Base-by-base conservation (phyloP, 2,888 invertebrate genomes). In the Temnothorax ravouxi region DNA sequence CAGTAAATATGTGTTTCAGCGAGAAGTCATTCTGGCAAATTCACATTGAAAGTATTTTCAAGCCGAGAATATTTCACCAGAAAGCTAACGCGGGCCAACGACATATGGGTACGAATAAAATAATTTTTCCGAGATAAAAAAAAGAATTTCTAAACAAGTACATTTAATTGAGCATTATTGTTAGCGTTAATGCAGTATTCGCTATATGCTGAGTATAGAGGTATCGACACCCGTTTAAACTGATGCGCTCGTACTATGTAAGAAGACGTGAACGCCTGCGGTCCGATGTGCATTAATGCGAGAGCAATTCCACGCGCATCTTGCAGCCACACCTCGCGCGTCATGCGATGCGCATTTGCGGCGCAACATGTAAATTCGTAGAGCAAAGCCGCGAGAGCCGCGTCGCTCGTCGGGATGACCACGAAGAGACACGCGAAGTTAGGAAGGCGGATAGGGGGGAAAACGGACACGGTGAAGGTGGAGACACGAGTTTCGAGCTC, bases 351-450 rank as follows among this genome's bases (percentile, higher is more conserved):
- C 86, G 82, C 84, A 82, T 79, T 81, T 76, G 86, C 84, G 84
- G 86, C 59, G 54, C 85, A 85, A 86, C 88, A 88, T 89, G 90
- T 86, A 91, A 90, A 91, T 91, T 90, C 86, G 91, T 84, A 87
- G 84, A 83, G 67, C 41, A 61, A 44, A 75, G 80, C 77, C 62
- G 67, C 85, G 81, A 85, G 81, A 85, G 85, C 69, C 80, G 38
- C n/a, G 6, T 34, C 6, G 34, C 34, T 29, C 29, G 52, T n/a
- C 34, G 5, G 15, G 61, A 76, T 62, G 62, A 54, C 52, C 61
- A n/a, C 52, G 52, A 8, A 25, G 11, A 34, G 50, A 29, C 18
- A 18, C 38, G 59, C 21, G 25, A 74, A 34, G 21, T 41, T 9
- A 29, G 25, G n/a, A 25, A 13, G 62, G 44, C 18, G 52, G n/a